phyloP scores from a whole-genome alignment of 2,113 vertebrate species.

The Ibidorhyncha struthersii region DNA sequence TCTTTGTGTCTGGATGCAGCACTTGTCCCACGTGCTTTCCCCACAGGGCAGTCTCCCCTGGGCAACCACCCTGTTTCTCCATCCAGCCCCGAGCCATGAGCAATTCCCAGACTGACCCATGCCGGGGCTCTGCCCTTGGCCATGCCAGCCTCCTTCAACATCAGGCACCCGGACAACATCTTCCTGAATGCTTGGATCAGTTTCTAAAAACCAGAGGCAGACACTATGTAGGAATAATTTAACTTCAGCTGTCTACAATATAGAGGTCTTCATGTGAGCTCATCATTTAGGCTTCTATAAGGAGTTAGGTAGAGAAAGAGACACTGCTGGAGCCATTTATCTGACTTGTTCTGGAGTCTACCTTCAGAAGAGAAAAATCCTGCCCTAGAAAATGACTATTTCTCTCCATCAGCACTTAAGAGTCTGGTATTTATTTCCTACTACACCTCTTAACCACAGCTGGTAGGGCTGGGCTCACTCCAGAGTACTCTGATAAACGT shows the following conservation, averaged over 20 bases:
- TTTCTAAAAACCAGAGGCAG: background rate
- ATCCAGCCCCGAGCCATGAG: background rate
- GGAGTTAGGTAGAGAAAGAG: background rate
- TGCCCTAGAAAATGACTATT: background rate
- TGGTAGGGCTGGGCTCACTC: background rate
- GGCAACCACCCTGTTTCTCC: background rate
- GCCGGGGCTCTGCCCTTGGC: background rate
- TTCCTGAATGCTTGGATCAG: background rate
- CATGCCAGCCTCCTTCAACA: background rate
- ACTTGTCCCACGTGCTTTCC: background rate
- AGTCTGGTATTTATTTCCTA: background rate
- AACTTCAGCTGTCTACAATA: background rate
- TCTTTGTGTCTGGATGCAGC: background rate
- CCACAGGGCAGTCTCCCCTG: rapidly evolving
- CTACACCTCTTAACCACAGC: background rate
- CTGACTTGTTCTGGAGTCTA: background rate
- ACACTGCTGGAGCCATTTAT: background rate
- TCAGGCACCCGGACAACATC: rapidly evolving
- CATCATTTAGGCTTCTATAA: background rate
- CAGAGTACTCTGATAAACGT: background rate
- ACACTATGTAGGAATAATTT: background rate
- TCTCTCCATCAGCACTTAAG: background rate
- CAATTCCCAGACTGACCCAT: background rate
- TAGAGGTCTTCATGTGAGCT: background rate
- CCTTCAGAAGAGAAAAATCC: background rate